These are phyloP conservation scores for Nettapus auritus DNA, from an alignment of 2,113 vertebrate species.

Conservation along the genomic window DNA sequence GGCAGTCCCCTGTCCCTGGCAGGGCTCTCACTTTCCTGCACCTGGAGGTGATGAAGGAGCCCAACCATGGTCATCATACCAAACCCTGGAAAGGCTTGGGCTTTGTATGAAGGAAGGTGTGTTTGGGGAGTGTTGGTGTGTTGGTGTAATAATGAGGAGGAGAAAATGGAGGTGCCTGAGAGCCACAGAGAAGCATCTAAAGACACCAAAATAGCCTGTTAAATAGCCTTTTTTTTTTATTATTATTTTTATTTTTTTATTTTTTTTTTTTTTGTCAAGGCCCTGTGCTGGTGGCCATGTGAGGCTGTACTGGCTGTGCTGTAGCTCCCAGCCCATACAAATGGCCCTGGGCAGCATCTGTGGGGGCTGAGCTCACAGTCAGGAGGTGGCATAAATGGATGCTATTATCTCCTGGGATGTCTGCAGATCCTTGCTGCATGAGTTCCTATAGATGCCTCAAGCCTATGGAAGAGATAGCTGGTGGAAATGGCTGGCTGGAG, in stretches of 20 bases:
- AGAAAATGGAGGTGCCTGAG: not conserved
- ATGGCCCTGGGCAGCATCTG: not conserved
- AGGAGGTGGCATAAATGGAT: not conserved
- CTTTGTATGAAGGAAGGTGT: not conserved
- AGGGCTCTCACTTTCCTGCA: not conserved
- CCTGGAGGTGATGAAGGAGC: not conserved
- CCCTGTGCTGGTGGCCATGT: not conserved
- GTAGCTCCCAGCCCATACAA: not conserved
- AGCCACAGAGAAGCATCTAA: not conserved
- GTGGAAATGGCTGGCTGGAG: not conserved
- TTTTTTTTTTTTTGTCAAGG: not conserved
- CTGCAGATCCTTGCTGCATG: not conserved
- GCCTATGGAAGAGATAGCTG: not conserved
- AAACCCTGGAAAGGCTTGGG: not conserved
- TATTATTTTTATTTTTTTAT: too few relatives aligned
- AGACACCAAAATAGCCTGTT: accelerated
- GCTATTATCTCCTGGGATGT: not conserved
- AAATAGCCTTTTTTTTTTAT: too few relatives aligned
- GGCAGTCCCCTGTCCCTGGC: not conserved
- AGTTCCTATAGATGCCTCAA: not conserved
- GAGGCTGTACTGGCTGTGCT: not conserved
- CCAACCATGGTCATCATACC: not conserved
- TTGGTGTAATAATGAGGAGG: not conserved
- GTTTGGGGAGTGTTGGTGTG: accelerated
- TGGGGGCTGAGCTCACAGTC: not conserved